Percentiles rank a stretch among this genome's conserved stretches.
Conservation (phyloP, 2,888 invertebrate species). For the Lithophane semibrunnea region DNA sequence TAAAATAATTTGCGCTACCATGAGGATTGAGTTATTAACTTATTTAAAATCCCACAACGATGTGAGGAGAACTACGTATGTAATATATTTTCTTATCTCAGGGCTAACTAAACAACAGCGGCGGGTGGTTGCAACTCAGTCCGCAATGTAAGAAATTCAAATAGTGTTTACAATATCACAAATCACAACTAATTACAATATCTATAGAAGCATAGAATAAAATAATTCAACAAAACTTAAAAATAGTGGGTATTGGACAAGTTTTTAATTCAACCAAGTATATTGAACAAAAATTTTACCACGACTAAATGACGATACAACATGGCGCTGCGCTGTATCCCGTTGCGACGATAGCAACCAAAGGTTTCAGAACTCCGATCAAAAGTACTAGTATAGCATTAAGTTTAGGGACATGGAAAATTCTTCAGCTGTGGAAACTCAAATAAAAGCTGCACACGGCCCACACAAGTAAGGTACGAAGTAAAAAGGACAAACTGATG, state of each 20-base stretch:
- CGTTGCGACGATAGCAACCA: not conserved
- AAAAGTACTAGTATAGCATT: conserved; percentile 13
- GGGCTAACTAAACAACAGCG: too few species aligned
- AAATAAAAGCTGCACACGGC: conserved; percentile 1
- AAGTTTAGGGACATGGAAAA: not conserved
- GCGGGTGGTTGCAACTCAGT: not conserved
- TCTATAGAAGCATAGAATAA: too few species aligned
- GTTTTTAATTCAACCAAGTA: not conserved
- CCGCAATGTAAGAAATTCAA: not conserved
- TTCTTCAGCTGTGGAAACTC: not conserved
- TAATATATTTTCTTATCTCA: not conserved
- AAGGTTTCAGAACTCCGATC: conserved; percentile 24
- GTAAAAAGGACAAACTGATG: not conserved
- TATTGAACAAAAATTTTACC: not conserved
- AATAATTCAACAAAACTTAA: not conserved
- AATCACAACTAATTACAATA: not conserved
- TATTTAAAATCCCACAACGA: too few species aligned
- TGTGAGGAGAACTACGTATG: not conserved
- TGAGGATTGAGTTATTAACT: not conserved
- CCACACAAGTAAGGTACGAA: not conserved
- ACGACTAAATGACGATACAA: not conserved
- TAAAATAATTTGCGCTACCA: not conserved
- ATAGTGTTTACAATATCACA: too few species aligned
- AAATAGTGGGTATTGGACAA: too few species aligned
- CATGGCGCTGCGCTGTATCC: not conserved